Evolutionary conservation across 1,140 invertebrate genomes (phyloP).

Genomic region (Anoplolepis gracilipes): DNA sequence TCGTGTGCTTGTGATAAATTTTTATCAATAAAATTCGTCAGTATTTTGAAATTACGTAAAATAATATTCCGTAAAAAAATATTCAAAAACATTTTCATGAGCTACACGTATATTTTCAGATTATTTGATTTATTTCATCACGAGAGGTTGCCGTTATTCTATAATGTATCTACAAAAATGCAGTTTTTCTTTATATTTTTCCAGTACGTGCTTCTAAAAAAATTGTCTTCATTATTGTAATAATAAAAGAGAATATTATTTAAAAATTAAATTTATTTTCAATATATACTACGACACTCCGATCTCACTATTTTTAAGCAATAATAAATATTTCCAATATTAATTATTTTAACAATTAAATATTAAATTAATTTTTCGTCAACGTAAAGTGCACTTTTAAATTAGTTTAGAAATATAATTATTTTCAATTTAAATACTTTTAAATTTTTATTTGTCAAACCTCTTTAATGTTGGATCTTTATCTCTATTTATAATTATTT

Average conservation of each 20-base stretch:
- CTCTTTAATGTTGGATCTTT: neutral
- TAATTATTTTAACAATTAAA: conserved; percentile 20
- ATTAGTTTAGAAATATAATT: neutral
- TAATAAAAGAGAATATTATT: neutral
- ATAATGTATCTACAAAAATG: neutral
- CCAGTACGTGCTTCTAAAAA: conserved; percentile 16
- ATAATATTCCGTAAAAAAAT: conserved; percentile 41
- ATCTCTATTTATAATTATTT: neutral
- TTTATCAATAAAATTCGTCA: conserved; percentile 29
- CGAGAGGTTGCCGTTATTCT: conserved; percentile 3
- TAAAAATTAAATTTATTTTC: neutral
- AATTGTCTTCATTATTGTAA: conserved; percentile 11
- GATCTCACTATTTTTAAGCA: neutral
- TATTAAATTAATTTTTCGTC: neutral
- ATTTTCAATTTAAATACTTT: neutral
- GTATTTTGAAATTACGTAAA: conserved; percentile 13
- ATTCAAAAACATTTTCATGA: conserved; percentile 8
- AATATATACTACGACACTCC: neutral
- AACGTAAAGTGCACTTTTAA: neutral
- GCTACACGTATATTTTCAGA: conserved; percentile 16
- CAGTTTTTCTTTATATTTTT: conserved; percentile 22
- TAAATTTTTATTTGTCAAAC: neutral
- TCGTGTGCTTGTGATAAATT: conserved; percentile 3
- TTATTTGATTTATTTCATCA: conserved; percentile 44
- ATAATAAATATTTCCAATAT: neutral